These are phyloP conservation scores for rabbit (Oryctolagus cuniculus) DNA, from an alignment of 2,113 vertebrate genomes.

Conservation along the genomic window DNA sequence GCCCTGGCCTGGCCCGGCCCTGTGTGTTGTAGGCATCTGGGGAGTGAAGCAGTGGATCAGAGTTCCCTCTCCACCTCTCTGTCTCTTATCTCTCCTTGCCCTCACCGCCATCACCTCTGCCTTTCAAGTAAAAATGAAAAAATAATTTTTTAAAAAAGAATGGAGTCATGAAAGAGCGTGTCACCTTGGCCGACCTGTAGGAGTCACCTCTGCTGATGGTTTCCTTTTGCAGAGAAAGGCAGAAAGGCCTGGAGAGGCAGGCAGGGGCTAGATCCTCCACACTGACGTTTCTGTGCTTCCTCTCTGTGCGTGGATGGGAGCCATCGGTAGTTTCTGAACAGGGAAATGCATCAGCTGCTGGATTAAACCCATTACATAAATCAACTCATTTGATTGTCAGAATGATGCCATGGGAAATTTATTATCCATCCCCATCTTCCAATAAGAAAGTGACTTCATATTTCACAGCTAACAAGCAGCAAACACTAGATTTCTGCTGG, in stretches of 20 bases:
- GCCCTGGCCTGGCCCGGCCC: no score
- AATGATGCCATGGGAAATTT: not conserved
- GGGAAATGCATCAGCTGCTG: not conserved
- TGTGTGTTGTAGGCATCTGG: no score
- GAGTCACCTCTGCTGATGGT: not conserved
- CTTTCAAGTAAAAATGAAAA: no score
- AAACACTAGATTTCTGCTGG: not conserved
- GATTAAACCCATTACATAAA: not conserved
- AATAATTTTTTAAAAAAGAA: not conserved
- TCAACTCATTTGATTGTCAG: conserved; percentile 11
- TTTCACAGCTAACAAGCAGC: not conserved
- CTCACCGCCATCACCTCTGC: no score
- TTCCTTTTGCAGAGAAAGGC: conserved; percentile 23
- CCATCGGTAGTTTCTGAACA: not conserved
- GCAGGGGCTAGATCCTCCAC: not conserved
- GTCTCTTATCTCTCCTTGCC: no score
- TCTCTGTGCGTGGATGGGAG: not conserved
- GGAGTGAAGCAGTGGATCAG: no score
- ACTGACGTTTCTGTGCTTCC: not conserved
- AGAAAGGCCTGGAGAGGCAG: not conserved
- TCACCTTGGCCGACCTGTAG: not conserved
- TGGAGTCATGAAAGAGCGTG: not conserved
- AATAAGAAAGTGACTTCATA: not conserved
- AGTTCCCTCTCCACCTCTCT: no score
- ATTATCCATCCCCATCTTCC: not conserved